phyloP scores from a whole-genome alignment of 2,888 invertebrate species.

The Pseudanteris insignis region DNA sequence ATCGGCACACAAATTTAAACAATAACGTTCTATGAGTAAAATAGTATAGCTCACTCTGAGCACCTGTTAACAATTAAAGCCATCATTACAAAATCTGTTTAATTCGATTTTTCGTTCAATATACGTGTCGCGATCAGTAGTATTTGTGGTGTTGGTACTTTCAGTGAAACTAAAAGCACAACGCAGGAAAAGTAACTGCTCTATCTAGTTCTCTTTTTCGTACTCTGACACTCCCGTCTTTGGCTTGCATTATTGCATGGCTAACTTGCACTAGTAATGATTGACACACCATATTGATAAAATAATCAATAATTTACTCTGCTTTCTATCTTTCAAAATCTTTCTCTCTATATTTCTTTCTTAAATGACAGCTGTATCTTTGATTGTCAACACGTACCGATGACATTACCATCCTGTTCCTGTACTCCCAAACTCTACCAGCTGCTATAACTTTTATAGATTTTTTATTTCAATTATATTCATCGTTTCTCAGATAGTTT shows the following conservation, averaged over 20 bases:
- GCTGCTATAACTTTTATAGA: background rate
- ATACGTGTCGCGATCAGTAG: constrained; percentile 24
- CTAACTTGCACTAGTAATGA: constrained; percentile 33
- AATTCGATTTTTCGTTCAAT: too few species aligned
- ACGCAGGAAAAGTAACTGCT: constrained; percentile 21
- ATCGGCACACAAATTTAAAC: constrained; percentile 10
- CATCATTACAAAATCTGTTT: too few species aligned
- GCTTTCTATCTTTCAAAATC: constrained; percentile 4
- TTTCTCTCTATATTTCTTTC: constrained; percentile 4
- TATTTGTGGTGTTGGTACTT: constrained; percentile 41
- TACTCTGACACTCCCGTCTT: constrained; percentile 21
- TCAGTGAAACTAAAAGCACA: constrained; percentile 29
- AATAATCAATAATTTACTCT: constrained; percentile 15
- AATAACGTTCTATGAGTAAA: constrained; percentile 3
- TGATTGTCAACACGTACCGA: too few species aligned
- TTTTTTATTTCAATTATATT: constrained; percentile 23
- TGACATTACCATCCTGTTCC: background rate
- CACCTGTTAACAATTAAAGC: constrained; percentile 19
- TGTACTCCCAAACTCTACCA: background rate
- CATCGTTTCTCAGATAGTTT: constrained; percentile 27
- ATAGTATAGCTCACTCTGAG: constrained; percentile 17
- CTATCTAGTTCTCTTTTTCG: constrained; percentile 1
- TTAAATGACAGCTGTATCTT: background rate
- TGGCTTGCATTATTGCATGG: constrained; percentile 35
- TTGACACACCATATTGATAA: constrained; percentile 36